Evolutionary conservation across 1,140 invertebrate genomes (phyloP).

Genomic region (Drosophila burlai): DNA sequence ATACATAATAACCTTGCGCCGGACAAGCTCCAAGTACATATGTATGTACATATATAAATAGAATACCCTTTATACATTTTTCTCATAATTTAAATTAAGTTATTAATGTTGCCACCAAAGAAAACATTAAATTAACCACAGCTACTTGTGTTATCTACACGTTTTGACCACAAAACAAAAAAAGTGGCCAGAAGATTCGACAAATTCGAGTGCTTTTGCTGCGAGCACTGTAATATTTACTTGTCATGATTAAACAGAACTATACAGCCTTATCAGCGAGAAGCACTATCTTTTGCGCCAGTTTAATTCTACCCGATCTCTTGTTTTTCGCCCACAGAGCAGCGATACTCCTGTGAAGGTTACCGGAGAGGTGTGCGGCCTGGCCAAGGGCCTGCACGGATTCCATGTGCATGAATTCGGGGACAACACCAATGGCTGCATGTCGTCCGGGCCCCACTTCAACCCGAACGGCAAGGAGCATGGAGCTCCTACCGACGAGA

Average conservation of each 20-base stretch:
- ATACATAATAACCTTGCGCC: constrained; percentile 12
- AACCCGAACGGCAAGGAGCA: constrained; percentile 95
- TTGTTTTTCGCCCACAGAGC: constrained; percentile 75
- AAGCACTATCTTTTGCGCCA: constrained; percentile 13
- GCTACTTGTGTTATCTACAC: neutral
- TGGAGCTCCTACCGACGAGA: constrained; percentile 91
- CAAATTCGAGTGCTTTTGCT: neutral
- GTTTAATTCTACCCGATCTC: constrained; percentile 1
- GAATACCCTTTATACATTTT: neutral
- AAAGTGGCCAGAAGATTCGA: neutral
- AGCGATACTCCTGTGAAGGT: constrained; percentile 87
- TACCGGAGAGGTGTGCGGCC: constrained; percentile 90
- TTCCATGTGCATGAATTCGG: constrained; percentile 99
- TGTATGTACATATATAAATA: constrained; percentile 7
- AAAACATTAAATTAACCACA: no score
- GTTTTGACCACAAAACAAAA: neutral
- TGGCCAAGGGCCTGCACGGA: constrained; percentile 90
- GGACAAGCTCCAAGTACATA: no score
- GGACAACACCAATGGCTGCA: constrained; percentile 98
- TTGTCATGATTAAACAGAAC: constrained; percentile 17
- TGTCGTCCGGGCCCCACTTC: constrained; percentile 97
- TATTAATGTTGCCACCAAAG: no score
- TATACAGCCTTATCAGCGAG: constrained; percentile 44
- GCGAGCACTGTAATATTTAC: neutral
- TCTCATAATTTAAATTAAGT: no score